Percentiles rank a stretch among this genome's conserved stretches.
Evolutionary conservation across 2,888 invertebrate species (phyloP).

Genomic region (Helleia helle): DNA sequence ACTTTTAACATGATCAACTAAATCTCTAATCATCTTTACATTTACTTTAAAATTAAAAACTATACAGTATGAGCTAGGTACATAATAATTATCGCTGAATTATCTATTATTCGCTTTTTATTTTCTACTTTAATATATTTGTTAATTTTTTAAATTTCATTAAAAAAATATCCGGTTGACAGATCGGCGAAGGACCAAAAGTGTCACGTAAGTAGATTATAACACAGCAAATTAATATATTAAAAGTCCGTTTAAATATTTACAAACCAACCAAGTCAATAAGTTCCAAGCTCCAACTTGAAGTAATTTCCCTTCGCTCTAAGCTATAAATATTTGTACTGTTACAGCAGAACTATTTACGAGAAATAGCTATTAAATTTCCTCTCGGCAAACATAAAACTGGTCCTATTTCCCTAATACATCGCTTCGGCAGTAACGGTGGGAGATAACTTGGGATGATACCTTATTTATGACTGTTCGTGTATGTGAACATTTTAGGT

Average conservation of each 20-base stretch:
- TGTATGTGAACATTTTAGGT: conserved; percentile 27
- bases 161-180: too few relatives aligned
- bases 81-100: too few relatives aligned
- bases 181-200: too few relatives aligned
- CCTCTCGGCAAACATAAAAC: conserved; percentile 41
- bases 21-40: too few relatives aligned
- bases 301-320: conserved; percentile 8
- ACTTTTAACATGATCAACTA: too few relatives aligned
- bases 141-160: too few relatives aligned
- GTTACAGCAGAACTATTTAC: conserved; percentile 20
- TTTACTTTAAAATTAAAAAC: too few relatives aligned
- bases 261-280: background rate
- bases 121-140: too few relatives aligned
- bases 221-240: too few relatives aligned
- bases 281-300: background rate
- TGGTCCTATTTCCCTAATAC: conserved; percentile 51
- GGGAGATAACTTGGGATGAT: conserved; percentile 34
- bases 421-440: conserved; percentile 32
- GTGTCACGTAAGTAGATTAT: too few relatives aligned
- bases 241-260: background rate
- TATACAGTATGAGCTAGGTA: too few relatives aligned
- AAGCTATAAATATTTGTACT: conserved; percentile 13
- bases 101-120: too few relatives aligned
- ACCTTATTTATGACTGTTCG: conserved; percentile 43
- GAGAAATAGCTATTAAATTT: conserved; percentile 43